These are phyloP conservation scores for Poeciliopsis occidentalis DNA, from an alignment of 2,113 vertebrate species.

Conservation along the genomic window DNA sequence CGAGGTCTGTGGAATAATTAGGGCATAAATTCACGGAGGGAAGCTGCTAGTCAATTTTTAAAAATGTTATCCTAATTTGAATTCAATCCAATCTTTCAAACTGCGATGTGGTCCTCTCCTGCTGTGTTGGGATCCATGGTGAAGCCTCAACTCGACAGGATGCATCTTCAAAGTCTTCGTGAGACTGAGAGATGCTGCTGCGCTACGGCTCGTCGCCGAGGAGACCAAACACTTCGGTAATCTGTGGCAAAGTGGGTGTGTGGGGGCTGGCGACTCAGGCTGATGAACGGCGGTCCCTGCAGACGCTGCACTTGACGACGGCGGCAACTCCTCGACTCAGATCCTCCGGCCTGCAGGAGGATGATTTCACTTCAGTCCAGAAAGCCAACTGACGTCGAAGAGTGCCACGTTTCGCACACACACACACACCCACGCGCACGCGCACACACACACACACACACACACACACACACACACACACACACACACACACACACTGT, in stretches of 20 bases:
- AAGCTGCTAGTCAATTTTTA: not conserved
- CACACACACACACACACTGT: not conserved
- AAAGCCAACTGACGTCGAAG: not conserved
- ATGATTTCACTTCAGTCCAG: constrained; percentile 37
- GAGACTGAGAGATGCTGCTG: constrained; percentile 3
- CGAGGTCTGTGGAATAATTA: not conserved
- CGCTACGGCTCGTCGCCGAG: constrained; percentile 9
- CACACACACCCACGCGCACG: no score
- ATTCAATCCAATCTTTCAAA: not conserved
- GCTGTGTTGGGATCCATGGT: not conserved
- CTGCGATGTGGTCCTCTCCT: not conserved
- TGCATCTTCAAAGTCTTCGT: not conserved
- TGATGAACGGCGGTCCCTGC: constrained; percentile 39
- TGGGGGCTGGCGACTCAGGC: constrained; percentile 1
- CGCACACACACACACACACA: no score
- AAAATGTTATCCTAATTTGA: not conserved
- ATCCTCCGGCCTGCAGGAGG: constrained; percentile 39
- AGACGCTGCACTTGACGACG: constrained; percentile 54
- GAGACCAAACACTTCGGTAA: constrained; percentile 28
- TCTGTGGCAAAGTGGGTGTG: constrained; percentile 24
- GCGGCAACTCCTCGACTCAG: constrained; percentile 44
- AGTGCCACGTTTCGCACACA: not conserved
- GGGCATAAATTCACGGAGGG: not conserved
- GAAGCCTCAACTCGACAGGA: not conserved
- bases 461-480: no score